Base-by-base conservation (phyloP, 2,113 vertebrate genomes). In the Gobius niger region DNA sequence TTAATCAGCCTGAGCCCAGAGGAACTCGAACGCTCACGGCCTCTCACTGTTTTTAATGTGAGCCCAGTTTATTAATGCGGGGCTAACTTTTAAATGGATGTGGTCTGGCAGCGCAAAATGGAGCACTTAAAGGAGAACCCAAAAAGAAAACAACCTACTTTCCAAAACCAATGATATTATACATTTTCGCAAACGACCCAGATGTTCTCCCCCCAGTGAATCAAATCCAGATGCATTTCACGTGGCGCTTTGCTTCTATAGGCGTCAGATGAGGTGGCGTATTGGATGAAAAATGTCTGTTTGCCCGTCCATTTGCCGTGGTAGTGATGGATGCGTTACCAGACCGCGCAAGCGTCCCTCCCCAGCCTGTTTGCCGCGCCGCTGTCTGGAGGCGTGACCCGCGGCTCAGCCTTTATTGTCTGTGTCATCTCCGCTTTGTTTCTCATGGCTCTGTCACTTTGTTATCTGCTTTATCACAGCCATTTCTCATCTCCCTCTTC, bases 401-500 rank as follows among this genome's bases (percentile, higher is more conserved):
- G 75, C 70, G 11, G 7, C 68, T 68, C 18, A 9, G 72, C 63
- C 69, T 82, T 79, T 69, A 81, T 82, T 77, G 73, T 78, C 70
- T 66, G 63, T 54, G 70, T 75, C 77, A 65, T 73, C 68, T 18
- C 62, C 53, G 75, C 78, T 68, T 82, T 73, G 77, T 80, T 64
- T 78, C 75, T 82, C 65, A 72, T 59, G 73, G 40, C 62, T 72
- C 73, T 68, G 67, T 84, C 80, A 69, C 63, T 69, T 67, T 57
- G 66, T 75, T 75, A 82, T 79, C 79, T 54, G 61, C 72, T 82
- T 77, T 82, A 82, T 85, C 76, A 73, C 63, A 10, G 8, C 57
- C 57, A 70, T 83, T 75, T 81, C 78, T 54, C 34, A 13, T 49
- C 5, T 61, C 53, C 71, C 42, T 49, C 9, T 47, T 54, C 47